Evolutionary conservation across 2,113 vertebrate species (phyloP).

Genomic region (Anseranas semipalmata): DNA sequence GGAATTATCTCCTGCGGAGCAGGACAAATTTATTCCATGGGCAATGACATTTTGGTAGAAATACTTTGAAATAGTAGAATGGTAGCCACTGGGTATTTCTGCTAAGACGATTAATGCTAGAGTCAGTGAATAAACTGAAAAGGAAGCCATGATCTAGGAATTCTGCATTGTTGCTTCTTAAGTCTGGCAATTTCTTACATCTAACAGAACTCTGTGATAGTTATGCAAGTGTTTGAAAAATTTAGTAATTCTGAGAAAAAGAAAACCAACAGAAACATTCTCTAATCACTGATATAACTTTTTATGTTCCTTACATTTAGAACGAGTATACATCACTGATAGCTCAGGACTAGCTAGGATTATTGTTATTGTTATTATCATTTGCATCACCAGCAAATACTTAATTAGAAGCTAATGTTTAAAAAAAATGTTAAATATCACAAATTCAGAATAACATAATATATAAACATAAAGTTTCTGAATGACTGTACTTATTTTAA

Average conservation of each 20-base stretch:
- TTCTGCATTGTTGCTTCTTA: not conserved
- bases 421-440: not conserved
- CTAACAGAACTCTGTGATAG: not conserved
- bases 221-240: not conserved
- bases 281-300: not conserved
- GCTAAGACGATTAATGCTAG: not conserved
- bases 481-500: not conserved
- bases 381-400: not conserved
- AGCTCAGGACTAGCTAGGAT: not conserved
- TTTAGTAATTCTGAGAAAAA: not conserved
- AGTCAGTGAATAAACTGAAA: not conserved
- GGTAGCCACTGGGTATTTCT: constrained; percentile 29
- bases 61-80: constrained; percentile 53
- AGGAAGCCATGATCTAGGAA: constrained; percentile 16
- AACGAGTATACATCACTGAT: not conserved
- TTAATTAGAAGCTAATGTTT: not conserved
- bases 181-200: not conserved
- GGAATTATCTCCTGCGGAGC: not conserved
- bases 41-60: constrained; percentile 29
- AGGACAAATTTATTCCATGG: not conserved
- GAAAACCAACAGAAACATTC: not conserved
- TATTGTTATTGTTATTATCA: not conserved
- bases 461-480: not conserved
- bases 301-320: not conserved
- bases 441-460: not conserved